These are phyloP conservation scores for Tiliacea citrago DNA, from an alignment of 2,888 invertebrate genomes.

Conservation along the genomic window DNA sequence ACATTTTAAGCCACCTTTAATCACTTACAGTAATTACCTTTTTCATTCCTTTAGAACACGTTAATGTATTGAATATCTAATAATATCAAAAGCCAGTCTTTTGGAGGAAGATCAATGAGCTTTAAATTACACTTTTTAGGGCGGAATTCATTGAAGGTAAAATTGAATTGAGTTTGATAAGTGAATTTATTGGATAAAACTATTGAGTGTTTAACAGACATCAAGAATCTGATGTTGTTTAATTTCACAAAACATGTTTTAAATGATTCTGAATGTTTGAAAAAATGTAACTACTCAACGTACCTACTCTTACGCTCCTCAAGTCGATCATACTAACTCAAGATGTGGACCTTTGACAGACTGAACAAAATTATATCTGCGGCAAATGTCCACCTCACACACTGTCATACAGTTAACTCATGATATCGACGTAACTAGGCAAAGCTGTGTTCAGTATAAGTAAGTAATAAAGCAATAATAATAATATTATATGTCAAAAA, in stretches of 20 bases:
- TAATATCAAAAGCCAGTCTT: constrained; percentile 22
- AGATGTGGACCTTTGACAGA: too few relatives aligned
- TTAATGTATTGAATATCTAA: constrained; percentile 26
- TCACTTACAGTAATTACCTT: constrained; percentile 38
- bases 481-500: too few relatives aligned
- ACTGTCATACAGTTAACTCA: too few relatives aligned
- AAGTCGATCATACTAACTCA: too few relatives aligned
- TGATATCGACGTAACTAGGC: too few relatives aligned
- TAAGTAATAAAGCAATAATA: too few relatives aligned
- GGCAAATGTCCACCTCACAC: too few relatives aligned
- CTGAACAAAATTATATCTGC: too few relatives aligned
- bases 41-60: constrained; percentile 31
- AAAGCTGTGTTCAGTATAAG: too few relatives aligned
- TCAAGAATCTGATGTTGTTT: not conserved
- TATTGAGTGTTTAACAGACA: not conserved
- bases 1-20: constrained; percentile 1
- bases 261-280: not conserved
- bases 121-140: constrained; percentile 3
- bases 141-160: constrained; percentile 23
- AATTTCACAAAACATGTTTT: not conserved
- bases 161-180: constrained; percentile 8
- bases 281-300: too few relatives aligned
- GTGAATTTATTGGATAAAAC: constrained; percentile 15
- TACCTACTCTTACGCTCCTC: too few relatives aligned
- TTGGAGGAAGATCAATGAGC: constrained; percentile 2